Evolutionary conservation across 2,797 vertebrate species (phyloP).

Genomic region (Enteromius treurensis): DNA sequence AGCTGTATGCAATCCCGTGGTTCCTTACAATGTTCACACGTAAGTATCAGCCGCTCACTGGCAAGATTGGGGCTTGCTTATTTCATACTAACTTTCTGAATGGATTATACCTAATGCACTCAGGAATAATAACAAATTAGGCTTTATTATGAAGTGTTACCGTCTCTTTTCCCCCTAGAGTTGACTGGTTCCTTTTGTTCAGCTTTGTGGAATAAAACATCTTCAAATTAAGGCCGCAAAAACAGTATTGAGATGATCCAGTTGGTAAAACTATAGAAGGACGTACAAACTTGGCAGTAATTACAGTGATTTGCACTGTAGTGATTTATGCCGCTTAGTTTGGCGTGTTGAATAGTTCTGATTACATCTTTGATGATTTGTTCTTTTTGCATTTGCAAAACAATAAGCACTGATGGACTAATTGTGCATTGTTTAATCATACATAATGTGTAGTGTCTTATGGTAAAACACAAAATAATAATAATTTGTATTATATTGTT

Average conservation of each 20-base stretch:
- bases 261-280: constrained; percentile 1
- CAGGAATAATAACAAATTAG: not conserved
- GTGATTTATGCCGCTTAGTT: not conserved
- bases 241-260: not conserved
- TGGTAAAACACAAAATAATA: not conserved
- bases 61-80: not conserved
- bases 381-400: constrained; percentile 33
- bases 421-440: constrained; percentile 42
- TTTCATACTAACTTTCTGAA: not conserved
- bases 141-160: not conserved
- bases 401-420: constrained; percentile 47
- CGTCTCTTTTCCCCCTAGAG: too few relatives aligned
- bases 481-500: not conserved
- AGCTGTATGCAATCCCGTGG: constrained; percentile 99
- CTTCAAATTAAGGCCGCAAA: not conserved
- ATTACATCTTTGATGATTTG: not conserved
- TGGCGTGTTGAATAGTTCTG: not conserved
- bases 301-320: not conserved
- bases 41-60: constrained; percentile 76
- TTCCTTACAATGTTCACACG: constrained; percentile 99
- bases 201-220: not conserved
- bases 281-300: not conserved
- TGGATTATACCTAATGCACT: not conserved
- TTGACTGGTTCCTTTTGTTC: not conserved
- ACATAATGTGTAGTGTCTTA: not conserved